Evolutionary conservation across 2,888 invertebrate species (phyloP).

Genomic region (Hemicrepidius hirtus): DNA sequence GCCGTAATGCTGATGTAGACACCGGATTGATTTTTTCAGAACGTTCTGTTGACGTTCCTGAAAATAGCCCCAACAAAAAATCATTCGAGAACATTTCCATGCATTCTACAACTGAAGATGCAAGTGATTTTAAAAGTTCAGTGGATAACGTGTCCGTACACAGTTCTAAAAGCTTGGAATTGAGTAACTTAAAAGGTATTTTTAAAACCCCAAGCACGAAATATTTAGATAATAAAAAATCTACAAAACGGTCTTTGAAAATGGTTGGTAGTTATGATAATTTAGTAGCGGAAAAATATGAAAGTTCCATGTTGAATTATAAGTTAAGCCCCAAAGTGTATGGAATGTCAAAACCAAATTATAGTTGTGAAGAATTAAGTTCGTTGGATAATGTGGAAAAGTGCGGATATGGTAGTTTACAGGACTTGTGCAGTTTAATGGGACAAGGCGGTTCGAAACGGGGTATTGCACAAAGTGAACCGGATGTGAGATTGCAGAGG

Average conservation of each 20-base stretch:
- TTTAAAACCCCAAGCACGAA: conserved; percentile 67
- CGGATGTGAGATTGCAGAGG: conserved; percentile 75
- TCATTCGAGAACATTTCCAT: conserved; percentile 62
- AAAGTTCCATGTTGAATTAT: conserved; percentile 69
- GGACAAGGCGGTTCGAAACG: conserved; percentile 55
- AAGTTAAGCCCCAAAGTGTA: conserved; percentile 82
- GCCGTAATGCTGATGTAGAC: conserved; percentile 61
- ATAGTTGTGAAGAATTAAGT: conserved; percentile 68
- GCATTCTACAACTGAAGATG: conserved; percentile 58
- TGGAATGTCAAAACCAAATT: conserved; percentile 71
- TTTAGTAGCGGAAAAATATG: conserved; percentile 61
- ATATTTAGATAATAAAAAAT: conserved; percentile 63
- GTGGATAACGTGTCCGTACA: conserved; percentile 77
- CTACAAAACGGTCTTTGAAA: conserved; percentile 61
- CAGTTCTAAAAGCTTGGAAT: conserved; percentile 77
- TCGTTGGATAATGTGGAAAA: conserved; percentile 65
- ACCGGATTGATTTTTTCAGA: conserved; percentile 64
- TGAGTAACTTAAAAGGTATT: conserved; percentile 62
- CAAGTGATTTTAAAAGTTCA: conserved; percentile 64
- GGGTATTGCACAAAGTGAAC: conserved; percentile 77
- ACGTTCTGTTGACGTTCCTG: conserved; percentile 68
- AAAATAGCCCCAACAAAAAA: conserved; percentile 58
- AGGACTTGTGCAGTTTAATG: conserved; percentile 74
- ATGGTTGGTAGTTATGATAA: conserved; percentile 67
- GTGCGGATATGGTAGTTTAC: conserved; percentile 78